Evolutionary conservation across 2,113 vertebrate species (phyloP), one percentile per base, ranked within the genome.

Genomic region (Cairina moschata): DNA sequence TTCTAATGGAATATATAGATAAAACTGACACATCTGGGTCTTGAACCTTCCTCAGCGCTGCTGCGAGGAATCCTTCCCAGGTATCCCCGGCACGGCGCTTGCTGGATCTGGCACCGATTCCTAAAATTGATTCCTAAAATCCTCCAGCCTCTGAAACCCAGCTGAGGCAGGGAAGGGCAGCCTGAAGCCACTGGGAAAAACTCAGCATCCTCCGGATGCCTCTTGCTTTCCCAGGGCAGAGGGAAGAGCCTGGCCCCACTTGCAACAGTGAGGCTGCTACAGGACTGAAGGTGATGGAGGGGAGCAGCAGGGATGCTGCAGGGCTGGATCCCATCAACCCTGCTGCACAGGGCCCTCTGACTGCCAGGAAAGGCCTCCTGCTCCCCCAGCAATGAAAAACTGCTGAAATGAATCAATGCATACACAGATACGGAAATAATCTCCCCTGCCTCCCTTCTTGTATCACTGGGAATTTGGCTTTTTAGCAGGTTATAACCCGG

Each of bases 1-100:
- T 52, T 82, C 69, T 88, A 86, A 88, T 63, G 86, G 88, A 81
- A 66, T 40, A 86, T 0, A 3, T 36, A 79, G 88, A 95, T 95
- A 88, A 94, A 92, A 60, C 25, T 3, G 13, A 56, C 66, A 42
- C 8, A 3, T 63, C 38, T 25, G 36, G 25, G 77, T 81, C 96
- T 86, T 34, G 18, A 5, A 2, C 25, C 56, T 69, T 86, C 85
- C 0, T 1, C 18, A 34, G 42, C 40, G 21, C 78, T 54, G 60
- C 32, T n/a, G 17, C 1, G 1, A 71, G 73, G 58, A 71, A 74
- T 44, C 31, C 40, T 60, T 58, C 60, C 66, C 4, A 3, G 59
- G 31, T 4, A 63, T 8, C 44, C 46, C 46, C 5, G 2, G 13
- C 2, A 1, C 3, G n/a, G 20, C 17, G 44, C 55, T 28, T 26